Conservation (phyloP, 2,888 invertebrate genomes). For the Cheilosia vernalis region DNA sequence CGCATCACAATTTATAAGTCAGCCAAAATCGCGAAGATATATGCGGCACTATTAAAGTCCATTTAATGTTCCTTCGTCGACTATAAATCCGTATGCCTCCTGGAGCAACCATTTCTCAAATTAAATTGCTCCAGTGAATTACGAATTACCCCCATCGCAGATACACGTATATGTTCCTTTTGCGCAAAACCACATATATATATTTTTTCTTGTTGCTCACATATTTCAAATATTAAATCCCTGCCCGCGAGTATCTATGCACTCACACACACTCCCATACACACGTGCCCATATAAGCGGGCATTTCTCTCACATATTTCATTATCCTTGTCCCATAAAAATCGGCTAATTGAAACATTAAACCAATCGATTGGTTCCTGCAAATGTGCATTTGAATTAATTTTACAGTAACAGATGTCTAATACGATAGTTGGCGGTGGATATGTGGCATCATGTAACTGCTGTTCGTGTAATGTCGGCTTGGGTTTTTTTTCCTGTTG, state of each 20-base stretch:
- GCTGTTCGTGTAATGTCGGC: slow-evolving; percentile 12
- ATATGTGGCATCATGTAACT: slow-evolving; percentile 26
- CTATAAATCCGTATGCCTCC: slow-evolving; percentile 46
- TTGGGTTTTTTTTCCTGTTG: background rate
- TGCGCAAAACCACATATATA: background rate
- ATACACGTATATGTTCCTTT: slow-evolving; percentile 2
- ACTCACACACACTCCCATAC: background rate
- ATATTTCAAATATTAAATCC: slow-evolving; percentile 59
- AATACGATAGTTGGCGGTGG: slow-evolving; percentile 42
- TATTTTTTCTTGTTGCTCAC: slow-evolving; percentile 8
- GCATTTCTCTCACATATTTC: slow-evolving; percentile 46
- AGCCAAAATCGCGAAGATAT: slow-evolving; percentile 26
- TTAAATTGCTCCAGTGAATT: slow-evolving; percentile 54
- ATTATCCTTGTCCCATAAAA: slow-evolving; percentile 50
- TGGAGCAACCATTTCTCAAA: slow-evolving; percentile 56
- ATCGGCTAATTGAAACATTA: slow-evolving; percentile 72
- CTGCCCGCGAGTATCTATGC: background rate
- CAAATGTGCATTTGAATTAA: slow-evolving; percentile 71
- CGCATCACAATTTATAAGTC: slow-evolving; percentile 3
- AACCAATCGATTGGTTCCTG: slow-evolving; percentile 62
- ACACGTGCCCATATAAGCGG: background rate
- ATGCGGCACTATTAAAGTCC: slow-evolving; percentile 29
- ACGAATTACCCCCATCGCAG: slow-evolving; percentile 32
- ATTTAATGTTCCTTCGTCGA: slow-evolving; percentile 21
- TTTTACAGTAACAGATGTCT: slow-evolving; percentile 71